These are phyloP conservation scores for Teleogryllus oceanicus DNA, from an alignment of 2,888 invertebrate genomes.

Conservation along the genomic window DNA sequence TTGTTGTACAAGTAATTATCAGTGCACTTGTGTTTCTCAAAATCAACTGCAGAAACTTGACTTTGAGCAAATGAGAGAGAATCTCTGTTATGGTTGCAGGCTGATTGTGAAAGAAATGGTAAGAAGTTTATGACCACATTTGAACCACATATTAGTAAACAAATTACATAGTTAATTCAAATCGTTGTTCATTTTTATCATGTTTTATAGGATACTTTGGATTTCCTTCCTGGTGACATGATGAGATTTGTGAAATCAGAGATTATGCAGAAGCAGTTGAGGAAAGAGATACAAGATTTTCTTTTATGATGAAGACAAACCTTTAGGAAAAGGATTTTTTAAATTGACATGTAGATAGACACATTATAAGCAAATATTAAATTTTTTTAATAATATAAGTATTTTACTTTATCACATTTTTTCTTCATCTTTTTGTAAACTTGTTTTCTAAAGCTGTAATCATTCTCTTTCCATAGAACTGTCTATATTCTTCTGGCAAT, in stretches of 20 bases:
- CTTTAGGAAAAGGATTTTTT: neutral
- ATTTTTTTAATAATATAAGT: neutral
- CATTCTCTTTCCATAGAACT: constrained; percentile 50
- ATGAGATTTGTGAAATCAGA: constrained; percentile 38
- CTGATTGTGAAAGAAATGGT: constrained; percentile 44
- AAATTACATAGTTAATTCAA: too few species aligned
- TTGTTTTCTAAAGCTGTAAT: constrained; percentile 43
- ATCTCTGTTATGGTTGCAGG: constrained; percentile 48
- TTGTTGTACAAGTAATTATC: constrained; percentile 18
- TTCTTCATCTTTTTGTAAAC: neutral
- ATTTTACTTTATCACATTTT: neutral
- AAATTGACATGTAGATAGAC: too few species aligned
- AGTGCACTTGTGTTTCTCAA: constrained; percentile 20
- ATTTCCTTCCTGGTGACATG: constrained; percentile 40
- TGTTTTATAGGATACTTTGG: neutral
- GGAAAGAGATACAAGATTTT: constrained; percentile 38
- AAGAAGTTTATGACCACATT: neutral
- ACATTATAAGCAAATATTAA: too few species aligned
- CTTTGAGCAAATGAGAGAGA: constrained; percentile 36
- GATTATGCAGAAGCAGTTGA: constrained; percentile 42
- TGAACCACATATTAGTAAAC: neutral
- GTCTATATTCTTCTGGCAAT: constrained; percentile 50
- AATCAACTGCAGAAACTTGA: constrained; percentile 23
- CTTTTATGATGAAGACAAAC: constrained; percentile 39
- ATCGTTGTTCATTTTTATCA: neutral